A percentile compares a stretch with the other conserved stretches of the same genome.
These are phyloP conservation scores for Cathartes aura DNA, from an alignment of 2,113 vertebrate genomes.

Conservation along the genomic window DNA sequence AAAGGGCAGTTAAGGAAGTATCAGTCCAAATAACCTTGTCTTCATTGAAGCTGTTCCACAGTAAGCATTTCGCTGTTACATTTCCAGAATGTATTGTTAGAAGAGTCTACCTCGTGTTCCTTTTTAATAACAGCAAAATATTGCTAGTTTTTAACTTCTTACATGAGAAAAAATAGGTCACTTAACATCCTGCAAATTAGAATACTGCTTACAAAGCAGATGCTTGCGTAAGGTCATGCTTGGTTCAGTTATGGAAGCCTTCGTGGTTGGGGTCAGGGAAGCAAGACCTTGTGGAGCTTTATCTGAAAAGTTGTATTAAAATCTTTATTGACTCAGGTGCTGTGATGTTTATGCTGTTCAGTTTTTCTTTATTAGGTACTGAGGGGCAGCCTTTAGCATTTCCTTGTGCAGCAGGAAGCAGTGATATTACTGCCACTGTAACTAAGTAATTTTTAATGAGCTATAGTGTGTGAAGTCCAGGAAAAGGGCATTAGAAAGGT, in stretches of 20 bases:
- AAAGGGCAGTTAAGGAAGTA: background rate
- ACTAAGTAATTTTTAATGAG: background rate
- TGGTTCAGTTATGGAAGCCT: slow-evolving; percentile 34
- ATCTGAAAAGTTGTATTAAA: slow-evolving; percentile 35
- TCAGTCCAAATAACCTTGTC: background rate
- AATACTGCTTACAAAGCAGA: slow-evolving; percentile 39
- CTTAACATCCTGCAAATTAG: background rate
- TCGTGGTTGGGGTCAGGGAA: background rate
- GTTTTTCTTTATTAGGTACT: slow-evolving; percentile 25
- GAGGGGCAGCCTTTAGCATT: background rate
- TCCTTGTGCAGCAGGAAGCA: background rate
- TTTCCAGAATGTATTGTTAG: background rate
- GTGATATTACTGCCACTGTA: slow-evolving; percentile 6
- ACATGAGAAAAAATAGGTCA: background rate
- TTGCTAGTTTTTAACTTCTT: background rate
- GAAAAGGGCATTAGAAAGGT: background rate
- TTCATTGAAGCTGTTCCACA: background rate
- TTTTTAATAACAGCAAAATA: background rate
- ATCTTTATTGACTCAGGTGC: slow-evolving; percentile 69
- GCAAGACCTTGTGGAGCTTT: slow-evolving; percentile 25
- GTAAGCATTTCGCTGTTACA: background rate
- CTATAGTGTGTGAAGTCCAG: background rate
- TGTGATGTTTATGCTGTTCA: slow-evolving; percentile 25
- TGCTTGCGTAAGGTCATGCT: background rate
- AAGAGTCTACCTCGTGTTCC: background rate